Conservation (phyloP, 2,113 vertebrate genomes). For the Channa argus region DNA sequence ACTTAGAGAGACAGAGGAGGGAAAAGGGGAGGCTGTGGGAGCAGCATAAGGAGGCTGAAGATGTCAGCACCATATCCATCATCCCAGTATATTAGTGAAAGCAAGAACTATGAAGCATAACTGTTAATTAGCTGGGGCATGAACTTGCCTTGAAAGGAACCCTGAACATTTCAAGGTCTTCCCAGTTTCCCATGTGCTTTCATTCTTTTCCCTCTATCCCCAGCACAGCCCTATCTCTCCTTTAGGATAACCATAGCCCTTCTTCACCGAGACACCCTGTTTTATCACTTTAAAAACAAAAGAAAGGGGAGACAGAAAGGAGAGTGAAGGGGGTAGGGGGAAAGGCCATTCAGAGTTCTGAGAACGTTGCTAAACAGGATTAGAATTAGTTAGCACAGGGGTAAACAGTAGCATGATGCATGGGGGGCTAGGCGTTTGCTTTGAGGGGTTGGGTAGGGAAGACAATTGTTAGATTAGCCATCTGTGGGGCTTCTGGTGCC, state of each 20-base stretch:
- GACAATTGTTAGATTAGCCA: slow-evolving; percentile 87
- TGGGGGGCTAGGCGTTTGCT: slow-evolving; percentile 73
- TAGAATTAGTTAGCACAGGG: slow-evolving; percentile 77
- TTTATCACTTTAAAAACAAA: slow-evolving; percentile 76
- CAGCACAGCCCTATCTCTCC: slow-evolving; percentile 48
- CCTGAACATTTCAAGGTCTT: slow-evolving; percentile 70
- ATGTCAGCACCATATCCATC: slow-evolving; percentile 78
- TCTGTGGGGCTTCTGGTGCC: slow-evolving; percentile 83
- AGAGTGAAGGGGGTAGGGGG: slow-evolving; percentile 27
- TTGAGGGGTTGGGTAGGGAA: slow-evolving; percentile 64
- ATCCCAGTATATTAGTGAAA: slow-evolving; percentile 69
- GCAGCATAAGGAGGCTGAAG: slow-evolving; percentile 57
- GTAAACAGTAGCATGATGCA: slow-evolving; percentile 80
- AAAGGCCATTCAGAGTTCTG: slow-evolving; percentile 72
- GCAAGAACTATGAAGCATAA: slow-evolving; percentile 73
- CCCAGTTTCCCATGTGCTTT: slow-evolving; percentile 56
- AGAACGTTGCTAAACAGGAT: slow-evolving; percentile 85
- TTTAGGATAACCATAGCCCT: slow-evolving; percentile 64
- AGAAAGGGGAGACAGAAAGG: slow-evolving; percentile 28
- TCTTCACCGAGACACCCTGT: slow-evolving; percentile 52
- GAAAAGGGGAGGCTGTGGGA: slow-evolving; percentile 49
- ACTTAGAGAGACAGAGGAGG: slow-evolving; percentile 60
- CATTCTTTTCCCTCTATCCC: slow-evolving; percentile 5
- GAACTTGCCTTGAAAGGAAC: slow-evolving; percentile 73
- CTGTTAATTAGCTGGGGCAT: slow-evolving; percentile 78